phyloP scores from a whole-genome alignment of 2,797 vertebrate species.

The Petrocephalus schoutedeni region DNA sequence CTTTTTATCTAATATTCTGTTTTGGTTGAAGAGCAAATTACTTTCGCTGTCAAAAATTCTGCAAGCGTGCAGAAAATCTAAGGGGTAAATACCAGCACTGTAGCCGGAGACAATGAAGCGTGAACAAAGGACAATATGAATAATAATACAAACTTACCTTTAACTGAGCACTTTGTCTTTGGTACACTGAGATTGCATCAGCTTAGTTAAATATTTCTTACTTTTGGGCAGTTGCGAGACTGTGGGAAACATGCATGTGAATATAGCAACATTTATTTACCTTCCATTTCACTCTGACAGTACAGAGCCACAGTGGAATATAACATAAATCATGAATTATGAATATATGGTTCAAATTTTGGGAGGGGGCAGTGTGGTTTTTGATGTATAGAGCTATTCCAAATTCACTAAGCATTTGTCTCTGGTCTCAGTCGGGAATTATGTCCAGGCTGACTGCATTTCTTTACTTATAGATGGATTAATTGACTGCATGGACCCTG shows the following conservation, averaged over 20 bases:
- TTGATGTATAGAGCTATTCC: neutral
- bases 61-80: neutral
- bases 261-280: neutral
- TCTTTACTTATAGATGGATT: conserved; percentile 81
- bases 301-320: neutral
- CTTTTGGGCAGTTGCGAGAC: neutral
- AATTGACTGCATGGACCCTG: conserved; percentile 94
- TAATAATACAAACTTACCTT: neutral
- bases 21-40: conserved; percentile 1
- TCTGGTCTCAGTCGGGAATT: neutral
- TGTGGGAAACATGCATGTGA: neutral
- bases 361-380: neutral
- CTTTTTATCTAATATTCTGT: neutral
- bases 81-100: neutral
- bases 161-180: neutral
- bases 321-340: neutral
- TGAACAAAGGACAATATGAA: neutral
- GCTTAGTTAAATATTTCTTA: neutral
- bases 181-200: neutral
- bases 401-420: neutral
- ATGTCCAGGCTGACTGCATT: conserved; percentile 22
- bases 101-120: neutral
- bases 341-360: neutral
- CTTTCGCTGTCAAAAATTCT: neutral
- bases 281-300: neutral